phyloP scores from a whole-genome alignment of 1,140 invertebrate species.

The Magallana gigas region DNA sequence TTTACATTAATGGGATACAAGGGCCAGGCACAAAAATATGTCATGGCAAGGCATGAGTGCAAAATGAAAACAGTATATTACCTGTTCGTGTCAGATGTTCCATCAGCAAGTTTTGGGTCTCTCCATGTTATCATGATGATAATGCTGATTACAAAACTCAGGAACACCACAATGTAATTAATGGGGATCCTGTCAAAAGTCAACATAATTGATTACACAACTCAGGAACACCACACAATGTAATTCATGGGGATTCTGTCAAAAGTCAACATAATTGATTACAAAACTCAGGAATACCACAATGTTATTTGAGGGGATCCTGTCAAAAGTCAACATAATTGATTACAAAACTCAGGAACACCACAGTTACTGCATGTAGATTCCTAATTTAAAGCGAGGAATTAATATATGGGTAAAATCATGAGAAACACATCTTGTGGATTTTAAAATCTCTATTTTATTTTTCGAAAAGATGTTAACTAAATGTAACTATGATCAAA shows the following conservation, averaged over 20 bases:
- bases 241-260: slow-evolving; percentile 67
- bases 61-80: not conserved
- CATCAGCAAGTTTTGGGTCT: slow-evolving; percentile 43
- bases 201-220: slow-evolving; percentile 53
- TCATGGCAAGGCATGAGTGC: no score
- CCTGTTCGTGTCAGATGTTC: slow-evolving; percentile 42
- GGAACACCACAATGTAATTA: slow-evolving; percentile 63
- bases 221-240: slow-evolving; percentile 61
- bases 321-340: slow-evolving; percentile 43
- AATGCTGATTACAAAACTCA: slow-evolving; percentile 63
- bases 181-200: slow-evolving; percentile 62
- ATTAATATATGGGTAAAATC: no score
- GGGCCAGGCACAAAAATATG: no score
- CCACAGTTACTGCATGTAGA: slow-evolving; percentile 25
- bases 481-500: no score
- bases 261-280: slow-evolving; percentile 44
- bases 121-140: slow-evolving; percentile 67
- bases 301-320: slow-evolving; percentile 64
- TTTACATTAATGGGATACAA: no score
- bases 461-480: no score
- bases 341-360: slow-evolving; percentile 66
- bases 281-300: slow-evolving; percentile 64
- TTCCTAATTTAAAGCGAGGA: no score
- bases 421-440: no score
- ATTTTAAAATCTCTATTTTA: no score